phyloP scores from a whole-genome alignment of 2,113 vertebrate genomes.

The Formicarius rufipectus region DNA sequence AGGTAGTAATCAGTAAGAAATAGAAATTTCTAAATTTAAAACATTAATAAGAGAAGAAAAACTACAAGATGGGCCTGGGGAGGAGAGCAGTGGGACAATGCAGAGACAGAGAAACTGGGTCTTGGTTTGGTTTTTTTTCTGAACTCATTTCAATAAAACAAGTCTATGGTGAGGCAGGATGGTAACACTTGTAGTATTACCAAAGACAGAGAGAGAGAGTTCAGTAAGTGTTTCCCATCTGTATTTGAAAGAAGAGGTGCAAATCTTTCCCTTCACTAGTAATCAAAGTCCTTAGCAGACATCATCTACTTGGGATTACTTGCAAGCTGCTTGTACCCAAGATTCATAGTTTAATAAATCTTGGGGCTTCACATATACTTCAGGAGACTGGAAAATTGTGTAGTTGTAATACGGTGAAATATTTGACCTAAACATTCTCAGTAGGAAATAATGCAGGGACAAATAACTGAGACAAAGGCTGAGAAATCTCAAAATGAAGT shows the following conservation, averaged over 20 bases:
- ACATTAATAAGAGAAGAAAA: neutral
- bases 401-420: neutral
- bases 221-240: neutral
- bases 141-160: neutral
- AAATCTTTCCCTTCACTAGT: neutral
- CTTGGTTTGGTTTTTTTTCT: neutral
- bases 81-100: accelerated
- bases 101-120: neutral
- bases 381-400: neutral
- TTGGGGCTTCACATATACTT: neutral
- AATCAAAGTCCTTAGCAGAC: neutral
- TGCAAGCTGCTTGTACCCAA: neutral
- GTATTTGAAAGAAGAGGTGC: neutral
- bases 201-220: neutral
- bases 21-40: neutral
- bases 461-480: neutral
- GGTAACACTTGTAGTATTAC: neutral
- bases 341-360: neutral
- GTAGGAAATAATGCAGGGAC: neutral
- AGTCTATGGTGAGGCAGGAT: neutral
- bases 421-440: neutral
- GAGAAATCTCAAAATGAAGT: neutral
- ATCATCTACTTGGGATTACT: neutral
- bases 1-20: neutral
- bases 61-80: neutral